Evolutionary conservation across 2,797 vertebrate genomes (phyloP), one percentile per base, ranked within the genome.

Genomic region (Leptatherina wallacei): DNA sequence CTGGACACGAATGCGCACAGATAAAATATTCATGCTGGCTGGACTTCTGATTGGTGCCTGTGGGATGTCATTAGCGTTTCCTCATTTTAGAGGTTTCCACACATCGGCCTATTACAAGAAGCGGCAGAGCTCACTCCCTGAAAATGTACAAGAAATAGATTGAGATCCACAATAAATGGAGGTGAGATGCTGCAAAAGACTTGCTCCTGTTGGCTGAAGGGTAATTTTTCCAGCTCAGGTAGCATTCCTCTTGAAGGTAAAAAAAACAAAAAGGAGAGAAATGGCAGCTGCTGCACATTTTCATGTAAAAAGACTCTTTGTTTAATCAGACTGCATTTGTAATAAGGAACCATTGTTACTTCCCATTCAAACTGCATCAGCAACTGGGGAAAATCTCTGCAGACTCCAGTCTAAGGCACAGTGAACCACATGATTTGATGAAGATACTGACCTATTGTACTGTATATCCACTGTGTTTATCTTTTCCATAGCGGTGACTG

Each of bases 1-100:
- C 81, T 83, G 88, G 88, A 93, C 83, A 83, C 75, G 61, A 87
- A 92, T 80, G 88, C 75, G 66, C 69, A 80, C 65, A 66, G 70
- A 89, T 92, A 66, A 92, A 92, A 93, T 90, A 93, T 93, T 93
- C 68, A 93, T 91, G 87, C 78, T 11, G 27, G 40, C 68, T 75
- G 85, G 81, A 91, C 86, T 82, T 86, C 65, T 84, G 81, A 88
- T 86, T 71, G 24, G 76, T 79, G 86, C 92, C 88, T 82, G 73
- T 78, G 88, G 91, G 89, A 93, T 86, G 81, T 92, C 87, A 89
- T 93, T 92, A 91, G 85, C 83, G 74, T 81, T 56, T 71, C 68
- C 71, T 80, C 80, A 75, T 89, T 88, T 89, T 73, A 69, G 78
- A 86, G 85, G 81, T 86, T 88, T 87, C 72, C 27, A 42, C 59